Conservation (phyloP, 2,888 invertebrate species). For the Antitype chi region DNA sequence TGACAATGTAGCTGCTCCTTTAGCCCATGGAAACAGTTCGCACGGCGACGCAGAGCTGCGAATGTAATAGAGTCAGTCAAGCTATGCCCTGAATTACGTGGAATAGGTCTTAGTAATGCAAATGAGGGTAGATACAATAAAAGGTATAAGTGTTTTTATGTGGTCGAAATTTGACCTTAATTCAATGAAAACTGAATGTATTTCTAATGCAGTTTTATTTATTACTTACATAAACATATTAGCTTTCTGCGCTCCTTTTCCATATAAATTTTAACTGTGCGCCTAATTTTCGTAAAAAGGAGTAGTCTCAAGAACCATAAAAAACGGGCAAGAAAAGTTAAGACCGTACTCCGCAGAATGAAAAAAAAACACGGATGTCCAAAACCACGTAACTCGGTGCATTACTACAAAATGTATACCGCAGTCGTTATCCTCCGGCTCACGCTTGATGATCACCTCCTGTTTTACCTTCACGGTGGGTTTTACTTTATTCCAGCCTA, state of each 20-base stretch:
- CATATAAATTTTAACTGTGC: too few relatives aligned
- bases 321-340: not conserved
- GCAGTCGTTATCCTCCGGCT: conserved; percentile 77
- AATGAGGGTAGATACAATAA: not conserved
- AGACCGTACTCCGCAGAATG: not conserved
- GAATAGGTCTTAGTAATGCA: not conserved
- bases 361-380: too few relatives aligned
- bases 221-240: too few relatives aligned
- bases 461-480: conserved; percentile 79
- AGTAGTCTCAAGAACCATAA: not conserved
- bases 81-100: not conserved
- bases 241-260: too few relatives aligned
- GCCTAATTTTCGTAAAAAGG: too few relatives aligned
- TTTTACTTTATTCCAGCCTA: conserved; percentile 75
- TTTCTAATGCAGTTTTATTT: too few relatives aligned
- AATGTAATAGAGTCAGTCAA: not conserved
- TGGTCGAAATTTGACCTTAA: too few relatives aligned
- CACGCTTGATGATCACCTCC: conserved; percentile 82
- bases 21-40: conserved; percentile 67
- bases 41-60: conserved; percentile 54
- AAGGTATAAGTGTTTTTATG: not conserved
- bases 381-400: conserved; percentile 37
- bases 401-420: conserved; percentile 41
- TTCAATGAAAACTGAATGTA: too few relatives aligned
- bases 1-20: conserved; percentile 67